Base-by-base conservation (phyloP, 2,113 vertebrate genomes). In the Halcyon senegalensis region DNA sequence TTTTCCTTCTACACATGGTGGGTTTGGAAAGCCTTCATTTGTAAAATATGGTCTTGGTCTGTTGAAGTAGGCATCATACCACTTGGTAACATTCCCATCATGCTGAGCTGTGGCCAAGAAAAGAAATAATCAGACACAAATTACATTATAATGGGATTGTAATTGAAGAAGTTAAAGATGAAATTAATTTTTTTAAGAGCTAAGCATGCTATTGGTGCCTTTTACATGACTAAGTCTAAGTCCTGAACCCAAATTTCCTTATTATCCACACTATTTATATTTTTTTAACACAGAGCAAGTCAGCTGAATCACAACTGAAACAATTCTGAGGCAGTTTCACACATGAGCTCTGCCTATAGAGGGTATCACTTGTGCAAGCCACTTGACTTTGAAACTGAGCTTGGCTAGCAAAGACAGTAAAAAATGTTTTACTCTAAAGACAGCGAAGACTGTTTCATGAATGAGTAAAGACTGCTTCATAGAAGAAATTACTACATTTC, bases 1-100 rank as follows among this genome's bases (percentile, higher is more conserved):
- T 74, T 92, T 98, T 72, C 96, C 98, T 89, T 97, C 94, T 72
- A 46, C 13, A 95, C 99, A 99, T 0, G 93, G 92, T 33, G 99
- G 99, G 81, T 99, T 99, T 83, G 98, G 96, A 97, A 99, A 99
- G 30, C 99, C 99, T 85, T 98, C 97, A 81, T 99, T 99, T 58
- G 99, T 98, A 97, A 99, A 97, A 97, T 99, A 99, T 3, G 98
- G 99, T 43, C 97, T 98, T 5, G 99, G 98, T 85, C 96, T 98
- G 62, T 98, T 96, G 92, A 98, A 98, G 93, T 99, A 99, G 5
- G 98, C 99, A 76, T 98, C 98, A 89, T 98, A 98, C 99, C 99
- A 99, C 96, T 98, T 99, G 76, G 99, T 99, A 93, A 99, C 90
- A 95, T 99, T 99, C 78, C 96, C 97, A 81, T 98, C 97, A 93